Evolutionary conservation across 1,140 invertebrate genomes (phyloP), one percentile per base, ranked within the genome.

Genomic region (Magallana gigas): DNA sequence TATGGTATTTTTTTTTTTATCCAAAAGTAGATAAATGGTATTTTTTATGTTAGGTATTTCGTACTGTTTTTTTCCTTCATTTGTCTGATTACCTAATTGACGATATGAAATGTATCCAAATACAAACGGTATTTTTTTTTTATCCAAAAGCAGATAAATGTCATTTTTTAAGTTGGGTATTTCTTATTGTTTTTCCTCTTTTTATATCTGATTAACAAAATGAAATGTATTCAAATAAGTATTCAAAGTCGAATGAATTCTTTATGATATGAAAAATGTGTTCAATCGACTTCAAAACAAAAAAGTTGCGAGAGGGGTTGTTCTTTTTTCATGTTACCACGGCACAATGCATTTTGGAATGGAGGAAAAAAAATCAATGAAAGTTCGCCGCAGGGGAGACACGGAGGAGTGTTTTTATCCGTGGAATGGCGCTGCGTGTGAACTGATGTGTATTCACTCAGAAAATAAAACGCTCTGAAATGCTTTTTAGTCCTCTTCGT

Each of bases 401-500:
- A 76, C 68, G 23, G 36, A 48, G 8, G 0, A 36, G 23, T 48
- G 36, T 62, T 76, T 76, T 76, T 23, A 29, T 76, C 68, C 68
- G 23, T 23, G 64, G 36, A 76, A 29, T 76, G 68, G 68, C 68
- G 23, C 68, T 36, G 68, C 11, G 18, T 76, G 68, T 76, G 68
- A 76, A 76, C 36, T 76, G 68, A 23, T 76, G 68, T 76, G 68
- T 76, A 76, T 76, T 76, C 18, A 76, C 11, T 29, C 23, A 76
- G 68, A 76, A 76, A 76, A 76, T 76, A 76, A 76, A 18, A 23
- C 64, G 23, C 23, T 48, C 36, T 76, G 68, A 18, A 29, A 29
- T 18, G 23, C 23, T 36, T 23, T 76, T 29, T 76, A 29, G 68
- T 23, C 68, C 9, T 76, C 36, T 76, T 8, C 23, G 36, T 76